Evolutionary conservation across 2,113 vertebrate species (phyloP).

Genomic region (Shinisaurus crocodilurus): DNA sequence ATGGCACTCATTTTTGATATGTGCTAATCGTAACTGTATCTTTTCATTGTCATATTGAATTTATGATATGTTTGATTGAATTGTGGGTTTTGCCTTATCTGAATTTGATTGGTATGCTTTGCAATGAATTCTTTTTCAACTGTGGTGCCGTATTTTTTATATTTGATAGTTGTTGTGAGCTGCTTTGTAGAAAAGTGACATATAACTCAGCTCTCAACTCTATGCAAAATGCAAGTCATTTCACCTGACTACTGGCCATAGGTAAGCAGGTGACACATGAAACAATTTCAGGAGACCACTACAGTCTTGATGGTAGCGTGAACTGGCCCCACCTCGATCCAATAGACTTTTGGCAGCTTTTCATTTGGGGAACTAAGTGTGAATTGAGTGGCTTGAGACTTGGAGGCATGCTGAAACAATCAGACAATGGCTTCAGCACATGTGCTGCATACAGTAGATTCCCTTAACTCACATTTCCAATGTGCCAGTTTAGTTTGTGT

Average conservation of each 20-base stretch:
- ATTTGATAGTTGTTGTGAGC: neutral
- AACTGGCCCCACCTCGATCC: neutral
- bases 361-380: neutral
- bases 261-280: neutral
- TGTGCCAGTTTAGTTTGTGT: neutral
- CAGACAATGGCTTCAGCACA: neutral
- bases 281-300: neutral
- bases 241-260: too few species aligned
- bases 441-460: neutral
- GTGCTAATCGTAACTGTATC: neutral
- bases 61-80: neutral
- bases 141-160: neutral
- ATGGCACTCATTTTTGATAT: neutral
- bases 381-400: neutral
- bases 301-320: neutral
- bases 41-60: neutral
- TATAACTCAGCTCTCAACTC: neutral
- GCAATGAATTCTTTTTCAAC: neutral
- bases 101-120: neutral
- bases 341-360: neutral
- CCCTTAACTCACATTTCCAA: neutral
- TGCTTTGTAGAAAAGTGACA: neutral
- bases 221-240: neutral
- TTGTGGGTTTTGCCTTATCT: neutral
- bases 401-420: neutral